Percentiles rank a stretch among this genome's conserved stretches.
phyloP scores from a whole-genome alignment of 2,797 vertebrate species.

The Microctenopoma steveboyesi region DNA sequence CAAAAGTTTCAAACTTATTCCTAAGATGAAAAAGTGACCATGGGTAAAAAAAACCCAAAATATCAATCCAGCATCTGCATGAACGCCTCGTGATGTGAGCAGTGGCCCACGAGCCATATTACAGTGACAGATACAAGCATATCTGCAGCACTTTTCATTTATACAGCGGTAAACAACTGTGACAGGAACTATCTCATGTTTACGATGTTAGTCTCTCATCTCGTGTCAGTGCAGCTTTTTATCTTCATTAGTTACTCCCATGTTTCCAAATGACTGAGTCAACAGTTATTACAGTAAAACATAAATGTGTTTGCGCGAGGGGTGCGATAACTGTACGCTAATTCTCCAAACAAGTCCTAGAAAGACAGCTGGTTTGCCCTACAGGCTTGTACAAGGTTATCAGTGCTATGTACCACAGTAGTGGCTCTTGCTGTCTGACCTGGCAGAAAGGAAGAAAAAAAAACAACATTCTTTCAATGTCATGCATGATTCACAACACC shows the following conservation, averaged over 20 bases:
- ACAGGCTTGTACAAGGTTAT: conserved; percentile 1
- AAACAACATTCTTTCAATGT: conserved; percentile 45
- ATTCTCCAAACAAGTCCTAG: not conserved
- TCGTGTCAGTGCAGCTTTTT: conserved; percentile 7
- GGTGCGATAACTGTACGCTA: conserved; percentile 4
- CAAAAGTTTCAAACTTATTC: conserved; percentile 27
- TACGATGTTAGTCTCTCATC: conserved; percentile 39
- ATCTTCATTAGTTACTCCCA: conserved; percentile 3
- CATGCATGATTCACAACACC: conserved; percentile 69
- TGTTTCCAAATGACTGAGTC: conserved; percentile 12
- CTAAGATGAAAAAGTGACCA: conserved; percentile 19
- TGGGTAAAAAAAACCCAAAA: conserved; percentile 9
- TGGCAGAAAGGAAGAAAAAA: conserved; percentile 39
- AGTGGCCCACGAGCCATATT: conserved; percentile 25
- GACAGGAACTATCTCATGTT: conserved; percentile 58
- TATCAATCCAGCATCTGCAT: conserved; percentile 26
- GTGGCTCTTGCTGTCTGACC: conserved; percentile 41
- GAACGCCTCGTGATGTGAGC: conserved; percentile 6
- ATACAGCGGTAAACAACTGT: conserved; percentile 33
- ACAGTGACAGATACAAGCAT: conserved; percentile 21
- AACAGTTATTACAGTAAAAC: not conserved
- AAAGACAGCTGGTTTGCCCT: conserved; percentile 11
- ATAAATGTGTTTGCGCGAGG: not conserved
- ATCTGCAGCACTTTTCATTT: conserved; percentile 40
- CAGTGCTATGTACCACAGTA: conserved; percentile 24